phyloP scores from a whole-genome alignment of 2,113 vertebrate genomes.

The Mustela nigripes region DNA sequence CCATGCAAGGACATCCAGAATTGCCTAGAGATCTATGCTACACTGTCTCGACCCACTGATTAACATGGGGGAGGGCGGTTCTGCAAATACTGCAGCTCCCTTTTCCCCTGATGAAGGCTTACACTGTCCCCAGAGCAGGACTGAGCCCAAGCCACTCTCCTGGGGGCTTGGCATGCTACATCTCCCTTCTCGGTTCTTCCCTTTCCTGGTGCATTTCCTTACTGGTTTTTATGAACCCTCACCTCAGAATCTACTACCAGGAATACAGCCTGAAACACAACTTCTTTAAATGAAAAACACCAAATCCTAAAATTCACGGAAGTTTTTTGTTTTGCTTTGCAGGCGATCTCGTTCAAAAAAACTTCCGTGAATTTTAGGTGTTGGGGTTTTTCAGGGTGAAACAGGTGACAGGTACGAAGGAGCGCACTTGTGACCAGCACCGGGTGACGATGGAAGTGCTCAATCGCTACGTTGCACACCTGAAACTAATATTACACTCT shows the following conservation, averaged over 20 bases:
- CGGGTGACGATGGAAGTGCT: not conserved
- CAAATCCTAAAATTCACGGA: not conserved
- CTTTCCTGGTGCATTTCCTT: not conserved
- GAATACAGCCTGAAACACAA: constrained; percentile 41
- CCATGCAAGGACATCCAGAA: not conserved
- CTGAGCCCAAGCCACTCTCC: not conserved
- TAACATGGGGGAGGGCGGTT: not conserved
- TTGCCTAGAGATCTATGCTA: not conserved
- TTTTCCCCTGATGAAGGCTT: not conserved
- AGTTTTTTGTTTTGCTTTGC: not conserved
- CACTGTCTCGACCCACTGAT: not conserved
- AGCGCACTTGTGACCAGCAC: too few species aligned
- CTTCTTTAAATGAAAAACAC: constrained; percentile 32
- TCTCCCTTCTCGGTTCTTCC: not conserved
- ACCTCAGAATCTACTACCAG: constrained; percentile 16
- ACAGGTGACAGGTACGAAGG: not conserved
- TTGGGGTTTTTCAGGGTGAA: too few species aligned
- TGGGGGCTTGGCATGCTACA: not conserved
- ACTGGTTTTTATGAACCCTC: not conserved
- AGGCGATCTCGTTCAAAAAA: not conserved
- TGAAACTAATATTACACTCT: not conserved
- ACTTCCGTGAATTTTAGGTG: too few species aligned
- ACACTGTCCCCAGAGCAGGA: not conserved
- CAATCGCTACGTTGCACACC: not conserved
- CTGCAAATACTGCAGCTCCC: not conserved